Evolutionary conservation across 2,113 vertebrate species (phyloP).

Genomic region (Cyanoderma ruficeps): DNA sequence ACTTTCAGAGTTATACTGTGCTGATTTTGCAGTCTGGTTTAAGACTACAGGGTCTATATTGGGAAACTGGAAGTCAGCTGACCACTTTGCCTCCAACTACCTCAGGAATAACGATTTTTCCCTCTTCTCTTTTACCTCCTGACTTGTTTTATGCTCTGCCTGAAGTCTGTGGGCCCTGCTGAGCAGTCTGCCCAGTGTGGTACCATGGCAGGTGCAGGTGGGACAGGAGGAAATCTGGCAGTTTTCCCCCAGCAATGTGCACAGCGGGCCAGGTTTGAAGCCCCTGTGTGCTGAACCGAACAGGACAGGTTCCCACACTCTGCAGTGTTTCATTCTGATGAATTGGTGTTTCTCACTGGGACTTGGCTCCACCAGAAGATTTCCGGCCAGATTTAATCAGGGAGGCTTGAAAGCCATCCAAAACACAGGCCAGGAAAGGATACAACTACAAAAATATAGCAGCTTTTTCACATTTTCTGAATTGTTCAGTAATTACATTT

Average conservation of each 20-base stretch:
- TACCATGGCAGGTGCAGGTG: background rate
- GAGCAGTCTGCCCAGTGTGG: background rate
- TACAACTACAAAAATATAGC: constrained; percentile 14
- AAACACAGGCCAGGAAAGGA: constrained; percentile 40
- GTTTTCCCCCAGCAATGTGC: background rate
- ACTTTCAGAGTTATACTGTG: background rate
- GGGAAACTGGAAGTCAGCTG: background rate
- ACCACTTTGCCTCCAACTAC: background rate
- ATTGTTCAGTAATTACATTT: constrained; percentile 55
- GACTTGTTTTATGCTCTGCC: background rate
- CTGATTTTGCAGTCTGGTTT: background rate
- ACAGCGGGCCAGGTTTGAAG: background rate
- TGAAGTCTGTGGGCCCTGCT: accelerated
- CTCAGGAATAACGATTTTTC: background rate
- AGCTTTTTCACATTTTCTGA: constrained; percentile 53
- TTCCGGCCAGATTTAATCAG: constrained; percentile 49
- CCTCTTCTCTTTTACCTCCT: background rate
- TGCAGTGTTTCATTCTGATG: background rate
- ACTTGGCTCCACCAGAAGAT: constrained; percentile 3
- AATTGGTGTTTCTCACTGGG: background rate
- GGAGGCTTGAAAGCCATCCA: constrained; percentile 46
- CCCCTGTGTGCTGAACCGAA: background rate
- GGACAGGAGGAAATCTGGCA: background rate
- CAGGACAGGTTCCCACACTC: background rate
- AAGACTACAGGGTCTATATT: background rate